Evolutionary conservation across 2,888 invertebrate species (phyloP).

Genomic region (Rhaphigaster nebulosa): DNA sequence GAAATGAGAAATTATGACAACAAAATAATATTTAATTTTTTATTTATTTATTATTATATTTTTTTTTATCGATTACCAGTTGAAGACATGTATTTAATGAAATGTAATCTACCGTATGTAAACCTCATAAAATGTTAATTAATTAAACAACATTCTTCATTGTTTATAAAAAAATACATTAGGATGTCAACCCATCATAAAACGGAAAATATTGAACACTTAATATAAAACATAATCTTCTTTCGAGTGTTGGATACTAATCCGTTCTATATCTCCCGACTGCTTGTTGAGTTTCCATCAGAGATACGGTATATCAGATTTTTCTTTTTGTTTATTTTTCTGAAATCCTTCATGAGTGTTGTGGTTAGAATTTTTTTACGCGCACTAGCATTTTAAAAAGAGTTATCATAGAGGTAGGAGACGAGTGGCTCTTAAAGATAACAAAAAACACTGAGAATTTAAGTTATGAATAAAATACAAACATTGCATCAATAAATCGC

Average conservation of each 20-base stretch:
- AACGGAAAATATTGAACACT: background rate
- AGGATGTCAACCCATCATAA: background rate
- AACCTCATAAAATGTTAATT: background rate
- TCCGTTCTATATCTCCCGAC: background rate
- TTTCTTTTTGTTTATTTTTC: background rate
- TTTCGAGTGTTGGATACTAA: background rate
- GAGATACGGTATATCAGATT: background rate
- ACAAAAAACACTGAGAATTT: background rate
- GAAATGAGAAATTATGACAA: too few species aligned
- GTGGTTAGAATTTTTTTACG: background rate
- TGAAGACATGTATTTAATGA: background rate
- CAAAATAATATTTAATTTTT: too few species aligned
- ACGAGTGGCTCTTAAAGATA: background rate
- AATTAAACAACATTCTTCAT: background rate
- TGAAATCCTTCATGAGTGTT: conserved; percentile 4
- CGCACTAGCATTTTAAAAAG: background rate
- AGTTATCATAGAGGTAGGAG: background rate
- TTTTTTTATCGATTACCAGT: too few species aligned
- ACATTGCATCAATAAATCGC: background rate
- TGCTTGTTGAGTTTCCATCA: background rate
- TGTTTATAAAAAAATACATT: background rate
- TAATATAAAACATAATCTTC: background rate
- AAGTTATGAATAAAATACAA: background rate
- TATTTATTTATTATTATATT: too few species aligned
- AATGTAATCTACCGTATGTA: background rate